These are phyloP conservation scores for Lithophane ornitopus DNA, from an alignment of 2,888 invertebrate species.

Conservation along the genomic window DNA sequence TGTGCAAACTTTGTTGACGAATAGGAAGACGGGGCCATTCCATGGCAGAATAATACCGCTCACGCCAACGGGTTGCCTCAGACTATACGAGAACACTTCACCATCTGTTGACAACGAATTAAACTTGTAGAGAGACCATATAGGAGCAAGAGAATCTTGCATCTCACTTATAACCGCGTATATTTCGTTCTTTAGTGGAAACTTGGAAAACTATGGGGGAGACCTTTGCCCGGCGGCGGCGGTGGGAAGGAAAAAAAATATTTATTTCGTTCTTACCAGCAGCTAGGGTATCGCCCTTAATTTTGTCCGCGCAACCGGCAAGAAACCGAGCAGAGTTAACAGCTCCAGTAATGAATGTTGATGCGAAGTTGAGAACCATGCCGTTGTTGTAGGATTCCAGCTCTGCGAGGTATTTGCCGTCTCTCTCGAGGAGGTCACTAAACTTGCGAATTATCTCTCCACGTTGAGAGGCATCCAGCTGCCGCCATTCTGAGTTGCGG, in stretches of 20 bases:
- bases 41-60: conserved; percentile 97
- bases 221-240: neutral
- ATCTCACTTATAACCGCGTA: neutral
- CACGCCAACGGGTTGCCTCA: conserved; percentile 91
- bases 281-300: conserved; percentile 94
- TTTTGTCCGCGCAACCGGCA: conserved; percentile 97
- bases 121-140: neutral
- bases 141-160: neutral
- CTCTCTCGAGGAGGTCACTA: conserved; percentile 93
- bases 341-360: conserved; percentile 86
- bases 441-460: conserved; percentile 93
- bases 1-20: conserved; percentile 96
- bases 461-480: conserved; percentile 95
- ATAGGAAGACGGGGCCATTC: conserved; percentile 97
- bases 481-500: conserved; percentile 93
- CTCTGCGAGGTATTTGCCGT: conserved; percentile 96
- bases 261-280: conserved; percentile 70
- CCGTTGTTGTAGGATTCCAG: conserved; percentile 98
- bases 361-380: conserved; percentile 93
- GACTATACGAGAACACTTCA: conserved; percentile 93
- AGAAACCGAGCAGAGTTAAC: conserved; percentile 92
- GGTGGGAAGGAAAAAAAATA: neutral
- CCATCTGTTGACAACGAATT: conserved; percentile 89
- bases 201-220: neutral
- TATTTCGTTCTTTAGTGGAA: conserved; percentile 33